These are phyloP conservation scores for Stichodactyla mertensii DNA, from an alignment of 64 coral and sea anemone genomes.

Conservation along the genomic window DNA sequence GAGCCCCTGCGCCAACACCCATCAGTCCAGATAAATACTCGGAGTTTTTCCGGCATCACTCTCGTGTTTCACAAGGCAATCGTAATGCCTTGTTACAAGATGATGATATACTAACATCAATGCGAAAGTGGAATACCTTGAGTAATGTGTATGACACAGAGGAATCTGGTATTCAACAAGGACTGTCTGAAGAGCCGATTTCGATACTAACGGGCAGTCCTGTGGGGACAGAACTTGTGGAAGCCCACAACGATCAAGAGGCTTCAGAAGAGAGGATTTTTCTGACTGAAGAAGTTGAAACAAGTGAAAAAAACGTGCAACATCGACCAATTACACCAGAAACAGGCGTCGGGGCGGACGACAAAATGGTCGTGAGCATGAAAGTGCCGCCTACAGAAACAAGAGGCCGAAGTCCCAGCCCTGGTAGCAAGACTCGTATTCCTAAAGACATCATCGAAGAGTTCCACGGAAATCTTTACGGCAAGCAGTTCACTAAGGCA, in stretches of 20 bases:
- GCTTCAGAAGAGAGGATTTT: constrained; percentile 53
- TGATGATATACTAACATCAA: constrained; percentile 12
- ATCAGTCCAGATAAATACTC: constrained; percentile 71
- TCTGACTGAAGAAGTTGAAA: constrained; percentile 49
- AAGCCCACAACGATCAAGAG: background rate
- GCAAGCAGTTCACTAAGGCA: background rate
- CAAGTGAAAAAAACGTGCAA: background rate
- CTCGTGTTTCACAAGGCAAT: constrained; percentile 28
- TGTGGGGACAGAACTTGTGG: background rate
- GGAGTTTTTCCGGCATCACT: constrained; percentile 46
- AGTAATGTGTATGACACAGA: constrained; percentile 38
- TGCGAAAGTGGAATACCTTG: constrained; percentile 36
- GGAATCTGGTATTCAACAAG: constrained; percentile 2
- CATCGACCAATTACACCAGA: background rate
- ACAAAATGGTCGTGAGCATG: constrained; percentile 54
- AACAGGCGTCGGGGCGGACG: constrained; percentile 27
- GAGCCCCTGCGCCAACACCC: constrained; percentile 74
- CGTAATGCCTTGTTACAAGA: constrained; percentile 34
- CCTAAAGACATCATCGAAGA: constrained; percentile 72
- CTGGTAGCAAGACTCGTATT: constrained; percentile 66
- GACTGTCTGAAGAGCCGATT: background rate
- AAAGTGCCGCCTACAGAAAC: constrained; percentile 16
- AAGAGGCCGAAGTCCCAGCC: constrained; percentile 58
- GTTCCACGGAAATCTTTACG: constrained; percentile 55
- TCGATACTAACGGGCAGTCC: background rate